These are phyloP conservation scores for Macroramphosus scolopax DNA, from an alignment of 2,797 vertebrate genomes.

Conservation along the genomic window DNA sequence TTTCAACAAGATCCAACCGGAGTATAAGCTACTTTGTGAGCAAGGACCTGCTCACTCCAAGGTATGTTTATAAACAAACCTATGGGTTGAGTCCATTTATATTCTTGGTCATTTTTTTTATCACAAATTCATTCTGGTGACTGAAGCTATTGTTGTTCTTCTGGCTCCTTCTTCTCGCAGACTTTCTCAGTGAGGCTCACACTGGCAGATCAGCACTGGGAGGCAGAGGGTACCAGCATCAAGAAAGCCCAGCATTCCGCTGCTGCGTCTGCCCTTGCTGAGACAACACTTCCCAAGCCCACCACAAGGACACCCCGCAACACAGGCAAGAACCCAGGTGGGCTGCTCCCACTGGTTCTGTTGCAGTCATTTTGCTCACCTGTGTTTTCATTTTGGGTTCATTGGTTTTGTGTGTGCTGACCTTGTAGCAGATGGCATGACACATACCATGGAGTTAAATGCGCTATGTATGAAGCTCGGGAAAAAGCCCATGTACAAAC, in stretches of 20 bases:
- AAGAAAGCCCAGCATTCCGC: conserved; percentile 95
- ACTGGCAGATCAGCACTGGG: conserved; percentile 92
- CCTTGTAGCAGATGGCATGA: conserved; percentile 83
- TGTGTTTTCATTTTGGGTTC: background rate
- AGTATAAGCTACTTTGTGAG: conserved; percentile 94
- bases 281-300: conserved; percentile 90
- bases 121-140: background rate
- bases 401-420: conserved; percentile 31
- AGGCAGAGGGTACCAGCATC: conserved; percentile 93
- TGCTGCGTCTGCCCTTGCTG: conserved; percentile 87
- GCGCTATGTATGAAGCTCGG: conserved; percentile 97
- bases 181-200: conserved; percentile 92
- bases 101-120: background rate
- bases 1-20: conserved; percentile 95
- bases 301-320: conserved; percentile 83
- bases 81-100: no score
- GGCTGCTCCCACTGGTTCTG: conserved; percentile 29
- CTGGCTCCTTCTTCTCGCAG: conserved; percentile 57
- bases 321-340: conserved; percentile 89
- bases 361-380: background rate
- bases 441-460: conserved; percentile 93
- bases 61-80: conserved; percentile 65
- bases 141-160: background rate
- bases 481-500: conserved; percentile 96
- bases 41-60: conserved; percentile 94